Evolutionary conservation across 2,888 invertebrate genomes (phyloP).

Genomic region (Kuschelorhynchus macadamiae): DNA sequence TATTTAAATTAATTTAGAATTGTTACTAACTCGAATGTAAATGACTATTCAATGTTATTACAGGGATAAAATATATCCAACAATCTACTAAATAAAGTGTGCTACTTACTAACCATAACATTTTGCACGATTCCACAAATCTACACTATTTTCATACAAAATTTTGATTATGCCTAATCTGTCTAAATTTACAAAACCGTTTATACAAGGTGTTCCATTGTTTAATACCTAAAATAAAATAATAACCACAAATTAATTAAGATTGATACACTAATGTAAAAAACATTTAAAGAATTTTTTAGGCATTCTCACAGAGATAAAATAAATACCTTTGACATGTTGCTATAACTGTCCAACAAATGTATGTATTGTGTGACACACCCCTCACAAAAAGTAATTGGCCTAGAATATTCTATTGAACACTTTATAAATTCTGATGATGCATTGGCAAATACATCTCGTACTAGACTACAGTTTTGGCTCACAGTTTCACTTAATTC

Average conservation of each 20-base stretch:
- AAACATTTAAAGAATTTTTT: no score
- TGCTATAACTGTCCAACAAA: constrained; percentile 71
- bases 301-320: no score
- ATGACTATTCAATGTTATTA: no score
- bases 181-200: constrained; percentile 74
- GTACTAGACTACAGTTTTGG: constrained; percentile 52
- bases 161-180: constrained; percentile 75
- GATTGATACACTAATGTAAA: no score
- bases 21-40: no score
- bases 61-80: no score
- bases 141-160: constrained; percentile 71
- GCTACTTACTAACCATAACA: constrained; percentile 73
- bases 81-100: no score
- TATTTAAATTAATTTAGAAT: no score
- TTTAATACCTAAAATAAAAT: constrained; percentile 49
- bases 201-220: constrained; percentile 73
- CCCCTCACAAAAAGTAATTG: constrained; percentile 74
- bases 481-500: neutral
- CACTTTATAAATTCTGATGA: constrained; percentile 75
- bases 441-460: constrained; percentile 70
- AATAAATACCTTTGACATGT: constrained; percentile 67
- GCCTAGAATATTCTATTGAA: constrained; percentile 74
- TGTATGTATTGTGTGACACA: constrained; percentile 73
- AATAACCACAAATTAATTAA: no score
- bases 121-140: constrained; percentile 75